Base-by-base conservation (phyloP, 2,797 vertebrate genomes). In the Lacerta agilis region DNA sequence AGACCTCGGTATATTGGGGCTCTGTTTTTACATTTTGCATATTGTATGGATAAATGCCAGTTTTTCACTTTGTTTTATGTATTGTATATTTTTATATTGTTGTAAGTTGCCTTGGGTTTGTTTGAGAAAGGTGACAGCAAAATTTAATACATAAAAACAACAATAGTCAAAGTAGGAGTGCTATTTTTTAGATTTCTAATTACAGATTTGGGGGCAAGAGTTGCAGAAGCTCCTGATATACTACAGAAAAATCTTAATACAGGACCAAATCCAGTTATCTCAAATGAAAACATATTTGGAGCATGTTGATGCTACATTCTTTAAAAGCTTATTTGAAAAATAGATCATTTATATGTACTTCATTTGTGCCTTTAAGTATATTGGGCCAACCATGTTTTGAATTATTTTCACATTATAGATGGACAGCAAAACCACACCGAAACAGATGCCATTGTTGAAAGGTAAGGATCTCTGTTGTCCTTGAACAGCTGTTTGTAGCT, bases 381-480 rank as follows among this genome's bases (percentile, higher is more conserved):
- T 5, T 45, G 55, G 77, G 36, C 71, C 91, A 93, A 79, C 80
- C 18, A 55, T 17, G 75, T 94, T 79, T 58, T 87, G 20, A 81
- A 75, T 78, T 90, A 36, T 86, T 43, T 92, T 91, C 94, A 83
- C 92, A n/a, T 94, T 87, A 89, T 90, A 97, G 98, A 94, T 85
- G 90, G 87, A 83, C 95, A 91, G 29, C 85, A 94, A 89, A 97
- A 96, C 88, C 18, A 96, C 83, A 97, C 95, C 1, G 98, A 98
- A 96, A 96, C 95, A 0, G 98, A 99, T 91, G 95, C 94, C n/a
- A 83, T 94, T 45, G 71, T 43, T 84, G 81, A 0, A 92, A 97
- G 97, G 98, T 99, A 97, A 91, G 76, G 49, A 45, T 85, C 38
- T 61, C 82, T 79, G 79, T 27, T 45, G 73, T 36, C 33, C 36